Evolutionary conservation across 2,888 invertebrate genomes (phyloP), one percentile per base, ranked within the genome.

Genomic region (Rhingia campestris): DNA sequence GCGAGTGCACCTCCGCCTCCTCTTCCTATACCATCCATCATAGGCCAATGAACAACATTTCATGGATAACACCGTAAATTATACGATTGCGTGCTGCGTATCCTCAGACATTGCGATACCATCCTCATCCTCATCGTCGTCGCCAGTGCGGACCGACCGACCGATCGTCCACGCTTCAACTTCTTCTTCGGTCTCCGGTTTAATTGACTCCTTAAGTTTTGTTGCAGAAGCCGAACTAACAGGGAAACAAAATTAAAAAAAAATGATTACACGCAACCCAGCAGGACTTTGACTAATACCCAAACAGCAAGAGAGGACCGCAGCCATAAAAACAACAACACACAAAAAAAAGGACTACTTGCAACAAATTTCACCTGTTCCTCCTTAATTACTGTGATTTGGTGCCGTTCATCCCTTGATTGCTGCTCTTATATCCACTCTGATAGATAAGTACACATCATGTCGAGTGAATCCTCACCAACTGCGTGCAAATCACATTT

Each of bases 321-420:
- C 59, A 32, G 6, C 1, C 3, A 10, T 2, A 22, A 22, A 1
- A 35, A 47, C 22, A 9, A n/a, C 14, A 54, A 35, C 35, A 39
- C 33, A 22, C 5, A 14, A 35, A 45, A 37, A 47, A 54, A 69
- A 61, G 7, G 30, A 49, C 49, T 49, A 75, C 63, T 58, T 53
- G 70, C 53, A 69, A 76, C 69, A 70, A 81, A 81, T 49, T 81
- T 72, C 81, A 81, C 81, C 81, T 81, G 81, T 76, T 72, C 54
- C 47, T 56, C 70, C 54, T 81, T 81, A 81, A 81, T 81, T 72
- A 76, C 81, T 72, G 81, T 81, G 81, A 81, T 81, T 81, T 76
- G 76, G 53, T 66, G 59, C 53, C 66, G 41, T 59, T 66, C 53
- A 66, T 76, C 64, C 72, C 53, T 49, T 49, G 53, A 54, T 59